Evolutionary conservation across 2,888 invertebrate genomes (phyloP).

Genomic region (Crocallis elinguaria): DNA sequence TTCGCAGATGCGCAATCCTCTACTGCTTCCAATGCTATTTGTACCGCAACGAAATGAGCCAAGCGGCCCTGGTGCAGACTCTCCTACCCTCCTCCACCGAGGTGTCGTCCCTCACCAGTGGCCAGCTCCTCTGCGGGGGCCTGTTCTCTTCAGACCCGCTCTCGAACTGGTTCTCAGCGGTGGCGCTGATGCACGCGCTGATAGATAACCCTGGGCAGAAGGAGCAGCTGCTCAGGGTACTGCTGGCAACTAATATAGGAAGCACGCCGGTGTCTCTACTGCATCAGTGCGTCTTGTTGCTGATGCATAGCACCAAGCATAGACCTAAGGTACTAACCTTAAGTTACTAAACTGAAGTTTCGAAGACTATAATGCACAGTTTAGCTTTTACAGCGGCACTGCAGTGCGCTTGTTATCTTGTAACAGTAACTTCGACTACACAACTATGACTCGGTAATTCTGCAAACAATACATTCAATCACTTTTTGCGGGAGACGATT

Average conservation of each 20-base stretch:
- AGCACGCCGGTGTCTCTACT: constrained; percentile 95
- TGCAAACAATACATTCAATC: too few relatives aligned
- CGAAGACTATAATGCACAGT: too few relatives aligned
- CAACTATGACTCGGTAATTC: too few relatives aligned
- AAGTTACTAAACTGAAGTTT: too few relatives aligned
- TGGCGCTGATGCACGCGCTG: constrained; percentile 95
- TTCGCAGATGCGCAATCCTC: constrained; percentile 93
- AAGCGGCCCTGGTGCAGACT: constrained; percentile 95
- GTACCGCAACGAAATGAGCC: constrained; percentile 95
- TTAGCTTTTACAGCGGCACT: too few relatives aligned
- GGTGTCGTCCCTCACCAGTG: constrained; percentile 88
- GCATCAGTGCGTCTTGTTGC: constrained; percentile 93
- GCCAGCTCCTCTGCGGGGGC: constrained; percentile 97
- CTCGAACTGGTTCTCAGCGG: constrained; percentile 98
- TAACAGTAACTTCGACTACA: too few relatives aligned
- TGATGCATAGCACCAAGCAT: constrained; percentile 92
- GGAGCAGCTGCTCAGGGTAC: constrained; percentile 95
- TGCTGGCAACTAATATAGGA: constrained; percentile 93
- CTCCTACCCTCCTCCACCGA: constrained; percentile 94
- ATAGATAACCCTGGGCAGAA: constrained; percentile 94
- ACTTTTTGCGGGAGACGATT: too few relatives aligned
- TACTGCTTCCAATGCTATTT: constrained; percentile 99
- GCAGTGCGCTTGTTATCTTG: too few relatives aligned
- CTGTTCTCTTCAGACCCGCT: constrained; percentile 94
- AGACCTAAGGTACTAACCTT: constrained; percentile 88